phyloP scores from a whole-genome alignment of 2,888 invertebrate genomes.

The Yponomeuta cagnagella region DNA sequence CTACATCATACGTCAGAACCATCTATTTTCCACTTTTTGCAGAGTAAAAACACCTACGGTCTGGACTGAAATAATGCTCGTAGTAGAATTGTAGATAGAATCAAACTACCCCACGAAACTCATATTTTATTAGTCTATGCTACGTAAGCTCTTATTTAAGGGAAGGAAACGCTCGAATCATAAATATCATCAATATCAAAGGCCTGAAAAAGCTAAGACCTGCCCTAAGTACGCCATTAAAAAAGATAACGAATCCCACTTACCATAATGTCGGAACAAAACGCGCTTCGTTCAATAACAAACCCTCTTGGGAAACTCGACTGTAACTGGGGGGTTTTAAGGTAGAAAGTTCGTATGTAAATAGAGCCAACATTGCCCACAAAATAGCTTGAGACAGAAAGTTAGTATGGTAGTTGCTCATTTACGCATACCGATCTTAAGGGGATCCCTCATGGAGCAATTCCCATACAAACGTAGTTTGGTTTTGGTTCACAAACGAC shows the following conservation, averaged over 20 bases:
- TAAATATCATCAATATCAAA: neutral
- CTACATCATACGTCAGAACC: no score
- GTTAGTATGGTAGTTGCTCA: neutral
- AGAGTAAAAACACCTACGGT: no score
- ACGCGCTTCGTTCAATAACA: neutral
- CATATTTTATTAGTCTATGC: no score
- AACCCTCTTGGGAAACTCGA: neutral
- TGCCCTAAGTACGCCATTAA: neutral
- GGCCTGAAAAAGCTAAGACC: neutral
- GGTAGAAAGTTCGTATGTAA: neutral
- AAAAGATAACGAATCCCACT: conserved; percentile 2
- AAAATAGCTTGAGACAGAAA: neutral
- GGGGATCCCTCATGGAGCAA: no score
- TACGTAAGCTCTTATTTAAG: neutral
- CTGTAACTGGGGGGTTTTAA: neutral
- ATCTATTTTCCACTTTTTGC: no score
- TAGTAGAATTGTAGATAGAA: no score
- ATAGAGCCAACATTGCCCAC: neutral
- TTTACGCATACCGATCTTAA: neutral
- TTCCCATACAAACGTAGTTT: no score
- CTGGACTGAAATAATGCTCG: no score
- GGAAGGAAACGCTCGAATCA: neutral
- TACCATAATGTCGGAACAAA: neutral
- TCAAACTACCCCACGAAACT: no score
- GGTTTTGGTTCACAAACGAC: no score